phyloP scores from a whole-genome alignment of 2,797 vertebrate species.

The Rhinatrema bivittatum region DNA sequence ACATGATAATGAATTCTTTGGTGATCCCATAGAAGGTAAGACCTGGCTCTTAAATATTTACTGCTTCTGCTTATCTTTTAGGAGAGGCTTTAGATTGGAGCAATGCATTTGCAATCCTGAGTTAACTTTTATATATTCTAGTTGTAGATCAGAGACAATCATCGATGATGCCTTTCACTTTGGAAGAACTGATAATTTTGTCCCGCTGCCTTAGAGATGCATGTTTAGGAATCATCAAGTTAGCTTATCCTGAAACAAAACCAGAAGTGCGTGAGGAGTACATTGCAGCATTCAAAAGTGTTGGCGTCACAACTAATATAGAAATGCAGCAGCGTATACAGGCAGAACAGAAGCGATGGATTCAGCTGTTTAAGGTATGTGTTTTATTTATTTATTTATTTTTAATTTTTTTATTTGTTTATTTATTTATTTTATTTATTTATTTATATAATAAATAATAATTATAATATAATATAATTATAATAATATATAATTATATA shows the following conservation, averaged over 20 bases:
- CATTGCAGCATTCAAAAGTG: slow-evolving; percentile 80
- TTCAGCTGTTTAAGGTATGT: slow-evolving; percentile 91
- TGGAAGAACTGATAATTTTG: slow-evolving; percentile 79
- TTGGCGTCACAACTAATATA: slow-evolving; percentile 80
- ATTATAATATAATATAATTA: too few relatives aligned
- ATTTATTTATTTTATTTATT: too few relatives aligned
- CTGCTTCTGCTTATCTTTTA: slow-evolving; percentile 5
- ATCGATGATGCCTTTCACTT: slow-evolving; percentile 95
- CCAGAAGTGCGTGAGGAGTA: slow-evolving; percentile 91
- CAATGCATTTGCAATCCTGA: too few relatives aligned
- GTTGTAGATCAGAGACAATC: slow-evolving; percentile 69
- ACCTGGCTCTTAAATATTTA: slow-evolving; percentile 14
- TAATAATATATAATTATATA: too few relatives aligned
- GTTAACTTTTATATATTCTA: too few relatives aligned
- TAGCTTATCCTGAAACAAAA: slow-evolving; percentile 94
- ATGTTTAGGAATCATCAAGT: slow-evolving; percentile 92
- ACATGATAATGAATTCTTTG: slow-evolving; percentile 96
- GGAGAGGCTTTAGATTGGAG: too few relatives aligned
- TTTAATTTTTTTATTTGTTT: too few relatives aligned
- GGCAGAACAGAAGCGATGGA: slow-evolving; percentile 88
- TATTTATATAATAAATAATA: neutral
- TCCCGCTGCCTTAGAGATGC: slow-evolving; percentile 92
- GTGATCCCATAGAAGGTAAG: slow-evolving; percentile 81
- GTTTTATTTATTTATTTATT: accelerated
- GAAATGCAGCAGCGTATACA: slow-evolving; percentile 86